phyloP scores from a whole-genome alignment of 1,140 invertebrate genomes.

The Drosophila mauritiana region DNA sequence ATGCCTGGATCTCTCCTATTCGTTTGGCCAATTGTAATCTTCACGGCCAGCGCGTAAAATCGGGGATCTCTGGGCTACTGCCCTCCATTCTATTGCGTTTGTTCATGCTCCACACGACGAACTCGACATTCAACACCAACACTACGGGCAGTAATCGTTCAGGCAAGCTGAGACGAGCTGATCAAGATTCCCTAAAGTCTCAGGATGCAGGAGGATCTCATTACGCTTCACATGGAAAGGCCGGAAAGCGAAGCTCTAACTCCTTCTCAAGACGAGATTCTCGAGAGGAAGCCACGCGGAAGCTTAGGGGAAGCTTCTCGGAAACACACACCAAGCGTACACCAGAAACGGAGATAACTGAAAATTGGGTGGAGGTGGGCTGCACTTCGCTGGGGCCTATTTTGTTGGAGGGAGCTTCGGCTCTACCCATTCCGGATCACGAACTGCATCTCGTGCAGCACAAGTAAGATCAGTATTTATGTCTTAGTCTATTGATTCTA shows the following conservation, averaged over 20 bases:
- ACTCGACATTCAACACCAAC: slow-evolving; percentile 85
- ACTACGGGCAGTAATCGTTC: slow-evolving; percentile 85
- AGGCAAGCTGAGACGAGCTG: slow-evolving; percentile 71
- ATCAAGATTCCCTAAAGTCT: slow-evolving; percentile 77
- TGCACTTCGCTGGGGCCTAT: slow-evolving; percentile 95
- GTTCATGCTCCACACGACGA: slow-evolving; percentile 87
- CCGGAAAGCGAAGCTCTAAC: slow-evolving; percentile 77
- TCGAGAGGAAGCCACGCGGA: slow-evolving; percentile 67
- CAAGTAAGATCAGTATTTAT: slow-evolving; percentile 85
- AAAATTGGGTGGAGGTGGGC: slow-evolving; percentile 97
- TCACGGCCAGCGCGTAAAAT: slow-evolving; percentile 95
- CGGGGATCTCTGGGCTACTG: slow-evolving; percentile 94
- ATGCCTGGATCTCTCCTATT: slow-evolving; percentile 94
- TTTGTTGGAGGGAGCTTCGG: slow-evolving; percentile 96
- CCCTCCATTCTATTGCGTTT: slow-evolving; percentile 91
- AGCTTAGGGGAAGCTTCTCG: slow-evolving; percentile 68
- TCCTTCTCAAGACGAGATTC: slow-evolving; percentile 80
- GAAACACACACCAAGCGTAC: slow-evolving; percentile 69
- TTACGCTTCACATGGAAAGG: slow-evolving; percentile 29
- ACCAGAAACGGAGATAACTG: slow-evolving; percentile 83
- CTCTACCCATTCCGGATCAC: slow-evolving; percentile 90
- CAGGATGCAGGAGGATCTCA: slow-evolving; percentile 59
- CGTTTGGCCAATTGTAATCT: slow-evolving; percentile 96
- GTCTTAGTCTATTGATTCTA: not conserved
- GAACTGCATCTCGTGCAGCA: slow-evolving; percentile 92